These are phyloP conservation scores for Epinephelus cyanopodus DNA, from an alignment of 2,113 vertebrate genomes.

Conservation along the genomic window DNA sequence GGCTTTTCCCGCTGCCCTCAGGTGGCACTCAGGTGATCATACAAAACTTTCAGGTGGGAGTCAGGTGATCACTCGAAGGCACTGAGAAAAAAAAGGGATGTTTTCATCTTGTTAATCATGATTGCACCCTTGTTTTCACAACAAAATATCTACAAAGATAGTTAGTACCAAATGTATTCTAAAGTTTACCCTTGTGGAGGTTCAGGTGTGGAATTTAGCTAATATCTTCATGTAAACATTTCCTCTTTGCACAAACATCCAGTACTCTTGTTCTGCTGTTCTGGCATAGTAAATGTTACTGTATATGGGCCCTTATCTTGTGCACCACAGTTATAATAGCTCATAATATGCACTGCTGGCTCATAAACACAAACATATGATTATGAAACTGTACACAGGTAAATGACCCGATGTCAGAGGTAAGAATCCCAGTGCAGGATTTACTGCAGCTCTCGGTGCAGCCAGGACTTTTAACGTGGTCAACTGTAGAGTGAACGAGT, in stretches of 20 bases:
- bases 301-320: constrained; percentile 50
- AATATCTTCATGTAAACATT: background rate
- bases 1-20: constrained; percentile 62
- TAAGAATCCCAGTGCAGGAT: constrained; percentile 53
- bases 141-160: background rate
- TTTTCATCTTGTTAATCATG: constrained; percentile 31
- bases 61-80: constrained; percentile 54
- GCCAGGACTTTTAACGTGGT: constrained; percentile 68
- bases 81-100: background rate
- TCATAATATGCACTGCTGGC: constrained; percentile 60
- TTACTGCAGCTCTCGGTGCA: constrained; percentile 60
- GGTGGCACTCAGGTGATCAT: constrained; percentile 76
- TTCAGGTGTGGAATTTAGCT: background rate
- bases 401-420: constrained; percentile 63
- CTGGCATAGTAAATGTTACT: background rate
- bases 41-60: constrained; percentile 63
- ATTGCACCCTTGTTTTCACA: constrained; percentile 1
- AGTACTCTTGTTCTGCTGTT: constrained; percentile 8
- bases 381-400: constrained; percentile 59
- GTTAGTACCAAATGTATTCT: background rate
- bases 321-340: constrained; percentile 34
- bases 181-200: no score
- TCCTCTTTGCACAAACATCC: background rate
- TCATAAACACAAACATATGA: constrained; percentile 73
- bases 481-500: constrained; percentile 47